Evolutionary conservation across 2,113 vertebrate genomes (phyloP), one percentile per base, ranked within the genome.

Genomic region (Anseranas semipalmata): DNA sequence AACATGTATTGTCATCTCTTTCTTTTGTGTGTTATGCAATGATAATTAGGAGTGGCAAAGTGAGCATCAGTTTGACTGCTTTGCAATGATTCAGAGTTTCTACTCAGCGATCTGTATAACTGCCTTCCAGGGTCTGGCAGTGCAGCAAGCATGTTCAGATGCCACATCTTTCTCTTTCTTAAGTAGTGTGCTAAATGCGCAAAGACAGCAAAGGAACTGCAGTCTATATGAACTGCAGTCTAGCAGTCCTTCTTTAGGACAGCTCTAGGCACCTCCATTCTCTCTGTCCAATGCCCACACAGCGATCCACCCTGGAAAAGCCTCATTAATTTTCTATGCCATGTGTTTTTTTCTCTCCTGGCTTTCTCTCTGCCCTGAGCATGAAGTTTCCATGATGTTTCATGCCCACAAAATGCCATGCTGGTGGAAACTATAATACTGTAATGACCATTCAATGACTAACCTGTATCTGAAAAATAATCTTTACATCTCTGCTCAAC

Each of bases 1-100:
- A 94, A 62, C 93, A 56, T 25, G 46, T 92, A 39, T 83, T 89
- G 80, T 92, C 62, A 63, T 95, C 87, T 76, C 53, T 72, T 77
- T 70, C 71, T 92, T 83, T 68, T 78, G 53, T 66, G 50, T 89
- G 41, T 63, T 83, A 62, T 50, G 58, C 84, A 91, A 62, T 85
- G 53, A 83, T 87, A 83, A 95, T 93, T 85, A 92, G 86, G 86
- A 95, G 80, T 66, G 66, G 79, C 70, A 85, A 95, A 95, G 83
- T 85, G 80, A 96, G 92, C 92, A 87, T 84, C 86, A 10, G 0
- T 70, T 91, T 1, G 2, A 41, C 72, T 88, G 79, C 72, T 91
- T 43, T 2, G 0, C 22, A 18, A 28, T 50, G 80, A 89, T 82
- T 93, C 77, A 55, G 78, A 89, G 28, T 39, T 93, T 59, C 62